Evolutionary conservation across 2,113 vertebrate species (phyloP).

Genomic region (Pachyramphus minor): DNA sequence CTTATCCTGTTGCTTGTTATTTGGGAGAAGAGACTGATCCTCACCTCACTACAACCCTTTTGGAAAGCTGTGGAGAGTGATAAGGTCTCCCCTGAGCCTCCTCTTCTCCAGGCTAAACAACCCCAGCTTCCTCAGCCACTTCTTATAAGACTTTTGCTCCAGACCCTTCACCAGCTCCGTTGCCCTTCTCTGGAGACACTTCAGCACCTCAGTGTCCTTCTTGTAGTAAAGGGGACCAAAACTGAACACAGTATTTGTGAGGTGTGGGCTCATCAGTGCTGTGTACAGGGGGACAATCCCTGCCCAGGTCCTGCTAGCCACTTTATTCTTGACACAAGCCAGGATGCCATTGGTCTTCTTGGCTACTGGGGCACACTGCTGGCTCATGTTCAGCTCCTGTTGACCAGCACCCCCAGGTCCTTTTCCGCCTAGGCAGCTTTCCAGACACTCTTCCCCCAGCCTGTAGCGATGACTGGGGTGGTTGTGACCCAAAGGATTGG

Average conservation of each 20-base stretch:
- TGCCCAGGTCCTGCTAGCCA: neutral
- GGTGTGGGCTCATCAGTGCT: neutral
- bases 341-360: neutral
- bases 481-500: neutral
- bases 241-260: neutral
- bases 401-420: rapidly evolving
- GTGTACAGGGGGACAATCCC: neutral
- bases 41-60: neutral
- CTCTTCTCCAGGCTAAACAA: neutral
- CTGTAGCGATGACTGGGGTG: rapidly evolving
- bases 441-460: neutral
- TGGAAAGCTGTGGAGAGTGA: neutral
- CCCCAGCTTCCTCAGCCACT: neutral
- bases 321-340: neutral
- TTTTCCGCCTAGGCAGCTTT: neutral
- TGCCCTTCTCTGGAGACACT: neutral
- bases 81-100: neutral
- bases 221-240: neutral
- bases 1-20: too few species aligned
- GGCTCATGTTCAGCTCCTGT: neutral
- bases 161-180: rapidly evolving
- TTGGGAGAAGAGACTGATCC: neutral
- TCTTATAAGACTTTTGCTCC: neutral
- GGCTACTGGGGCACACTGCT: neutral
- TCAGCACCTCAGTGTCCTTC: neutral